Conservation (phyloP, 2,113 vertebrate species). For the Callorhinus ursinus region DNA sequence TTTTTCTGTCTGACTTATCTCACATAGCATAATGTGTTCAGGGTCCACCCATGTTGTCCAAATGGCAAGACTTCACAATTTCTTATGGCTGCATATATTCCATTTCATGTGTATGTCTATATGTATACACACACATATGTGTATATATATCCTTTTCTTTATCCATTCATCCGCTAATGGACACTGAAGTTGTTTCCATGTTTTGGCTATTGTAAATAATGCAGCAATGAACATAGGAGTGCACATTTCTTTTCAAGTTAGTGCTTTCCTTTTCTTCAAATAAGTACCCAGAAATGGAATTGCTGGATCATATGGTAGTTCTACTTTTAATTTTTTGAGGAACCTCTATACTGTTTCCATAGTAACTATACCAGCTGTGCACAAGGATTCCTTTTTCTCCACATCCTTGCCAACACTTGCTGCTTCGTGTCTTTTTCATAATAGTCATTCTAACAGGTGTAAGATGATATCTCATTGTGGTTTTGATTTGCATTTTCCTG, state of each 20-base stretch:
- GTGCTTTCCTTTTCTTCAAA: neutral
- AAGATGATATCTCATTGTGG: neutral
- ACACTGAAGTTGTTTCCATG: neutral
- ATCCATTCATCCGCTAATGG: neutral
- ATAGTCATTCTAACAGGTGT: neutral
- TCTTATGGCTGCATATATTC: neutral
- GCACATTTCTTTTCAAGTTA: neutral
- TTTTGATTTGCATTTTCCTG: neutral
- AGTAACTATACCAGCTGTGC: neutral
- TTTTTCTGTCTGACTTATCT: neutral
- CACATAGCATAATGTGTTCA: neutral
- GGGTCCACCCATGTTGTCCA: too few relatives aligned
- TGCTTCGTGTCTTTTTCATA: neutral
- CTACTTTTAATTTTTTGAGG: neutral
- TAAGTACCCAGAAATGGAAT: neutral
- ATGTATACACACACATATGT: neutral
- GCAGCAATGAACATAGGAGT: neutral
- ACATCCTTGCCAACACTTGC: neutral
- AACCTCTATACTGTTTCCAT: neutral
- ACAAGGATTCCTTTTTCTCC: neutral
- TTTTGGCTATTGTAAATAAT: neutral
- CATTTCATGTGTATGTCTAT: neutral
- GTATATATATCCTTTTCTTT: neutral
- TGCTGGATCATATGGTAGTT: neutral
- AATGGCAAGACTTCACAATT: neutral